phyloP scores from a whole-genome alignment of 2,113 vertebrate species.

The Tringa solitaria region DNA sequence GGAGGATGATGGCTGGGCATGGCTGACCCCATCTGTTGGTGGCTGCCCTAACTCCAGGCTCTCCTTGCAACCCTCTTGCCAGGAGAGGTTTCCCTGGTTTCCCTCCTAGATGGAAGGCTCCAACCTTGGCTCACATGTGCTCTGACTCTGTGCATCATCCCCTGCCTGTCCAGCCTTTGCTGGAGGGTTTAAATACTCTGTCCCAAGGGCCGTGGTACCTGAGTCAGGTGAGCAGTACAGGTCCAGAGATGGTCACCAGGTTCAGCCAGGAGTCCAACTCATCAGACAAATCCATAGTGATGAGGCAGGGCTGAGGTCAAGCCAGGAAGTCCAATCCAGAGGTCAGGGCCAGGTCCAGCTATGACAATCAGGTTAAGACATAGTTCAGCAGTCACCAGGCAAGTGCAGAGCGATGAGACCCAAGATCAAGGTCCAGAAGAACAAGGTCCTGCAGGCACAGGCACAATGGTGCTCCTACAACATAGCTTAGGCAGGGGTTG shows the following conservation, averaged over 20 bases:
- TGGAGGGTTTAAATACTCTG: not conserved
- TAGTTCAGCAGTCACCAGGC: not conserved
- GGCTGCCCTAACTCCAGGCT: not conserved
- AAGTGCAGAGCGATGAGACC: not conserved
- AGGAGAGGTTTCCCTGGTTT: not conserved
- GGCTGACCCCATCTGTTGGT: not conserved
- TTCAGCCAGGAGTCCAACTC: not conserved
- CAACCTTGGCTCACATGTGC: not conserved
- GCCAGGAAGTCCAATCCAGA: not conserved
- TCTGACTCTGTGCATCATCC: not conserved
- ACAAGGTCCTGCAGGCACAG: not conserved
- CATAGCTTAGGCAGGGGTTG: not conserved
- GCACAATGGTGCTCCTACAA: not conserved
- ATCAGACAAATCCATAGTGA: not conserved
- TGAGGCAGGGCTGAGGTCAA: not conserved
- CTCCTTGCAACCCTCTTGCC: not conserved
- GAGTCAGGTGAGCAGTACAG: not conserved
- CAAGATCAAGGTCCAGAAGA: not conserved
- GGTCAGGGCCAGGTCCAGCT: not conserved
- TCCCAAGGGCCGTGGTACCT: not conserved
- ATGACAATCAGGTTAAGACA: not conserved
- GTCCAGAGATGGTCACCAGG: not conserved
- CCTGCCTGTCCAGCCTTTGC: not conserved
- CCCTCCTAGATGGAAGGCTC: not conserved
- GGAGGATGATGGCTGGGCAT: fast-evolving